Percentiles rank a stretch among this genome's conserved stretches.
phyloP scores from a whole-genome alignment of 1,140 invertebrate species.

The Hylaeus anthracinus region DNA sequence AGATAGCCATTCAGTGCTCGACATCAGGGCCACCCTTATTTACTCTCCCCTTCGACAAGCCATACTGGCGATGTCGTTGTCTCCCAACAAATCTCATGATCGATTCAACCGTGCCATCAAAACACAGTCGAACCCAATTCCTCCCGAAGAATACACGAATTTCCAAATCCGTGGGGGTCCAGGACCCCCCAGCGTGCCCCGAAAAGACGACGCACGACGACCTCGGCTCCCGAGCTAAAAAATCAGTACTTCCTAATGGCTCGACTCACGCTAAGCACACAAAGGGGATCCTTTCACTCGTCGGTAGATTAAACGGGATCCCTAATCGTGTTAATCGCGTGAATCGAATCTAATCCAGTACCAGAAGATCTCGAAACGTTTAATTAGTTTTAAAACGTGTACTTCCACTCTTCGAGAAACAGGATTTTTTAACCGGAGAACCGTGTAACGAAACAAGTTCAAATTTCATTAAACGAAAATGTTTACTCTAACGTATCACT shows the following conservation, averaged over 20 bases:
- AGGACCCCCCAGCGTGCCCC: neutral
- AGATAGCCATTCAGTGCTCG: neutral
- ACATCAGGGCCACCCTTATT: neutral
- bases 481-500: too few relatives aligned
- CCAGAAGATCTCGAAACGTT: too few relatives aligned
- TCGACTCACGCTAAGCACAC: too few relatives aligned
- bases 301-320: conserved; percentile 35
- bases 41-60: neutral
- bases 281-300: neutral
- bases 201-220: neutral
- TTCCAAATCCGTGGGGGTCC: neutral
- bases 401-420: too few relatives aligned
- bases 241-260: conserved; percentile 44
- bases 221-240: neutral
- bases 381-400: too few relatives aligned
- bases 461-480: too few relatives aligned
- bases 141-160: conserved; percentile 18
- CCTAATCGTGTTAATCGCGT: conserved; percentile 21
- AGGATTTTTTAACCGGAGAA: too few relatives aligned
- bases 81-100: conserved; percentile 40
- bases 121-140: neutral
- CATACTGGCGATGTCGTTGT: conserved; percentile 12
- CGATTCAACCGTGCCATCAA: conserved; percentile 24
- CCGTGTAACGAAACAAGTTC: too few relatives aligned
- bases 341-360: neutral